phyloP scores from a whole-genome alignment of 2,113 vertebrate species.

The Melospiza melodia region DNA sequence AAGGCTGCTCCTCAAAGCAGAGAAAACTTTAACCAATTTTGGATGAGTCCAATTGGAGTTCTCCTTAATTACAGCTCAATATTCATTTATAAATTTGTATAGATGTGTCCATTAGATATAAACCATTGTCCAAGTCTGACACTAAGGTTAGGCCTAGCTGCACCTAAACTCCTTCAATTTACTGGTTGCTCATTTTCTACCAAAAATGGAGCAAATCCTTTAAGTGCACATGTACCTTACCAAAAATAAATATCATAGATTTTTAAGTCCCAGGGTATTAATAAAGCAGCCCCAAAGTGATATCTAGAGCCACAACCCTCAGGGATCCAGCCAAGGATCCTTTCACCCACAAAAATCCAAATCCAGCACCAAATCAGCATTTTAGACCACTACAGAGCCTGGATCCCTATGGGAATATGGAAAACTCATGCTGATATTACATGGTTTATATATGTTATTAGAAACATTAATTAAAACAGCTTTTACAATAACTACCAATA shows the following conservation, averaged over 20 bases:
- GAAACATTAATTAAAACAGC: not conserved
- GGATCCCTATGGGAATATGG: not conserved
- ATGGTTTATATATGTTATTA: not conserved
- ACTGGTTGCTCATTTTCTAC: not conserved
- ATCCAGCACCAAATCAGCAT: not conserved
- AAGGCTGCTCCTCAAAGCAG: not conserved
- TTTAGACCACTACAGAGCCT: not conserved
- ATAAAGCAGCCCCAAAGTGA: not conserved
- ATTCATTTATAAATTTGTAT: not conserved
- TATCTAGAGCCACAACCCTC: not conserved
- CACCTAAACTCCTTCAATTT: not conserved
- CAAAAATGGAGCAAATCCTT: not conserved
- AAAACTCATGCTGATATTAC: not conserved
- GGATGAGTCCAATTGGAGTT: not conserved
- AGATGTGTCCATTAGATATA: not conserved
- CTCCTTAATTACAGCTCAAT: not conserved
- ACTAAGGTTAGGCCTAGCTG: not conserved
- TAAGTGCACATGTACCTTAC: not conserved
- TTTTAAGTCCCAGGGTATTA: not conserved
- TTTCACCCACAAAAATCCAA: not conserved
- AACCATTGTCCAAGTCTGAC: not conserved
- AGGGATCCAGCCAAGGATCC: not conserved
- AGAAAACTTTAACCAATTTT: not conserved
- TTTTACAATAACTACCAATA: not conserved
- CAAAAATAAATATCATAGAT: not conserved